Base-by-base conservation (phyloP, 1,140 invertebrate genomes). In the Thaumetopoea pityocampa region DNA sequence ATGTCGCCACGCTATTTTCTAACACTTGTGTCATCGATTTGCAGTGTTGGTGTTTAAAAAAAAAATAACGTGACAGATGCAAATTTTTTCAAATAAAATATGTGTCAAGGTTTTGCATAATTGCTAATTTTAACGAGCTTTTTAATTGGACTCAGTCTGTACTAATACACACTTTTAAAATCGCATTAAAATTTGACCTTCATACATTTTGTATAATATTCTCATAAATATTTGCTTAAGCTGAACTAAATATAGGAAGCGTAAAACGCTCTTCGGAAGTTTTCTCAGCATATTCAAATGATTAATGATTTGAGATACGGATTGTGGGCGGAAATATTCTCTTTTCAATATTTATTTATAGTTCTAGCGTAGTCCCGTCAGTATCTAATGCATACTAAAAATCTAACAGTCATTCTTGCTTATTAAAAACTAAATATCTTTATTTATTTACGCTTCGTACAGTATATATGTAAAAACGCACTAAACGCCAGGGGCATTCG, bases 61-160 rank as follows among this genome's bases (percentile, higher is more conserved):
- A n/a, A n/a, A n/a, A n/a, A n/a, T n/a, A n/a, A 42, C 41, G 34
- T 26, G 40, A 51, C 47, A 49, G 35, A 27, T 41, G 42, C 48
- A 34, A 34, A 42, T 42, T 38, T 57, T 64, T 53, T 44, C 56
- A 36, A 44, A 40, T 20, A 41, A 20, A 32, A 68, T 62, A 41
- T 59, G 41, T 71, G 70, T 69, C 67, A 74, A 63, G 70, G 67
- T 53, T 8, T 14, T 18, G 28, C 23, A 45, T 16, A 43, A 50
- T 43, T 41, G 12, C 23, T 41, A 24, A 35, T 46, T 37, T 26
- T 20, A 40, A 34, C 24, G n/a, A n/a, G n/a, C 44, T 35, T 19
- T 51, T 26, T 19, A 44, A 44, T 35, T 40, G 24, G 32, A 18
- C n/a, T 5, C 15, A n/a, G n/a, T n/a, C n/a, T n/a, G n/a, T n/a